Evolutionary conservation across 2,113 vertebrate species (phyloP), one percentile per base, ranked within the genome.

Genomic region (Leucopternis melanops): DNA sequence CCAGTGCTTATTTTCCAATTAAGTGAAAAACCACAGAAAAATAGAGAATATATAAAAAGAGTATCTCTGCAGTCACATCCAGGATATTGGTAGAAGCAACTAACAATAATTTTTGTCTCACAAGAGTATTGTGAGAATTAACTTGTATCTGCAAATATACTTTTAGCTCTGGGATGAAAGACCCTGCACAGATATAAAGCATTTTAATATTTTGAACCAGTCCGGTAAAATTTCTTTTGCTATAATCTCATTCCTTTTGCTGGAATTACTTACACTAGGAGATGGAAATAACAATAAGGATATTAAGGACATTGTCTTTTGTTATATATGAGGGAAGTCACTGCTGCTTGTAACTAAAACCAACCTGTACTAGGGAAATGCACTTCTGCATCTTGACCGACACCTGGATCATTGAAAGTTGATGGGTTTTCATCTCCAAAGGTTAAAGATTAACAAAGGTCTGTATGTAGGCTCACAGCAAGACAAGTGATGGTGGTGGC

Each of bases 1-100:
- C 50, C 82, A 90, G 75, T 92, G 88, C 62, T 96, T 95, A 67
- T 88, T 95, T 90, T 93, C 87, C 93, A 94, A 88, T 94, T 93
- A 95, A 96, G 66, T 90, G 92, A 54, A 92, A 94, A 92, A 65
- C 0, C 55, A 79, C 73, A 73, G 74, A 63, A 94, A 97, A 93
- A n/a, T 13, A 90, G 72, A 69, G 38, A 80, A 77, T 73, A 29
- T 77, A 58, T 62, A 66, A 88, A 81, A 89, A 50, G 23, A 50
- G 2, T 50, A 50, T 95, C 67, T 83, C 71, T 92, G 49, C 79
- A 95, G 78, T 92, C 79, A 70, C 69, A 95, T 80, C 62, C 81
- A 83, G 63, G 79, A 90, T 93, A 94, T 92, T 92, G 92, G 85
- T 69, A 92, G 74, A 80, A 90, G 29, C 66, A 80, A 61, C 57